Percentiles rank a stretch among this genome's conserved stretches.
These are phyloP conservation scores for Daktulosphaira vitifoliae DNA, from an alignment of 1,140 invertebrate genomes.

Conservation along the genomic window DNA sequence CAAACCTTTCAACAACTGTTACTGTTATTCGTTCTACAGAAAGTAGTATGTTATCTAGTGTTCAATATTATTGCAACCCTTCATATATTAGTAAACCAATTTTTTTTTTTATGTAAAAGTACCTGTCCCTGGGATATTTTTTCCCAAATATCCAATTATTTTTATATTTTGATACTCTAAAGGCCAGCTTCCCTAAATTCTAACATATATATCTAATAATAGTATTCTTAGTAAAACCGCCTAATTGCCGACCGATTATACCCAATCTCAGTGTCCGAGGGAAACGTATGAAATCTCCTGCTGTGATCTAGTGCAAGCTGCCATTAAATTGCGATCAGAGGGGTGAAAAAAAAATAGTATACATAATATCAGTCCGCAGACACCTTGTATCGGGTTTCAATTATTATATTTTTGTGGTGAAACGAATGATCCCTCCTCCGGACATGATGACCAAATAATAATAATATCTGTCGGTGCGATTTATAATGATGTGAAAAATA, in stretches of 20 bases:
- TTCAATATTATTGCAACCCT: not conserved
- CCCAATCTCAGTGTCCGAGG: not conserved
- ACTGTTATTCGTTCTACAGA: slow-evolving; percentile 24
- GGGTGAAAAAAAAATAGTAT: not conserved
- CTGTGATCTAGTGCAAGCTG: not conserved
- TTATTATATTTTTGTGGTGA: slow-evolving; percentile 23
- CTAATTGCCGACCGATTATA: slow-evolving; percentile 29
- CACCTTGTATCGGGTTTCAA: slow-evolving; percentile 30
- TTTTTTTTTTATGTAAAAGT: slow-evolving; percentile 20
- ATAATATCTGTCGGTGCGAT: slow-evolving; percentile 7
- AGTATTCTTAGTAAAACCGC: not conserved
- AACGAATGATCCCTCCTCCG: slow-evolving; percentile 17
- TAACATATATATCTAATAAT: slow-evolving; percentile 3
- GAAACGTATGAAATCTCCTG: slow-evolving; percentile 9
- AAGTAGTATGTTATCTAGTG: not conserved
- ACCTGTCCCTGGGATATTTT: not conserved
- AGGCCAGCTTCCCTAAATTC: not conserved
- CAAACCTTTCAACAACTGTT: slow-evolving; percentile 1
- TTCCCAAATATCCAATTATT: slow-evolving; percentile 27
- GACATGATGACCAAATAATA: slow-evolving; percentile 20
- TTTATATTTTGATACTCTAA: not conserved
- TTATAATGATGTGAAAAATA: slow-evolving; percentile 12
- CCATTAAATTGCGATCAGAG: slow-evolving; percentile 12
- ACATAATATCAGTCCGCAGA: not conserved
- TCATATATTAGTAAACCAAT: no score